Percentiles rank a stretch among this genome's conserved stretches.
Conservation (phyloP, 2,888 invertebrate species). For the Eupithecia pulchellata region DNA sequence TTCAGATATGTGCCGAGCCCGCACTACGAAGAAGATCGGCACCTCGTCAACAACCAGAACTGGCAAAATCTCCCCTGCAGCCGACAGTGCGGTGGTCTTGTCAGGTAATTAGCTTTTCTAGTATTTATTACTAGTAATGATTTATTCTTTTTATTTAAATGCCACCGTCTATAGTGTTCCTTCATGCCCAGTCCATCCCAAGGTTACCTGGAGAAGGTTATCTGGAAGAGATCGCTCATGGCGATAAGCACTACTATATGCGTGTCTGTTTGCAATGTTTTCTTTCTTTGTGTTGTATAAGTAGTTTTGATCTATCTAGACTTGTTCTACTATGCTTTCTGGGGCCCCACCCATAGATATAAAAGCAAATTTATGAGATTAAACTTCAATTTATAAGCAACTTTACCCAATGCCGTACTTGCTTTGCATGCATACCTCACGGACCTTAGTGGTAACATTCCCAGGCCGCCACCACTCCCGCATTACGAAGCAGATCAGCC, state of each 20-base stretch:
- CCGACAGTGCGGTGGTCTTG: conserved; percentile 29
- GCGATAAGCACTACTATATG: too few species aligned
- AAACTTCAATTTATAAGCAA: background rate
- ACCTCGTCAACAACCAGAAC: conserved; percentile 35
- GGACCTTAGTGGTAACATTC: conserved; percentile 8
- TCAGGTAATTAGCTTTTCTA: too few species aligned
- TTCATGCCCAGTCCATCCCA: too few species aligned
- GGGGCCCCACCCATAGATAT: background rate
- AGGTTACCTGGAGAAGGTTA: too few species aligned
- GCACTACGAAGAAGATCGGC: conserved; percentile 44
- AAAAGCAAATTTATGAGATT: background rate
- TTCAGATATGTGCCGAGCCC: conserved; percentile 37
- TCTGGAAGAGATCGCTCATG: too few species aligned
- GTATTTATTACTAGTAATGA: too few species aligned
- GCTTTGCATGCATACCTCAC: conserved; percentile 1
- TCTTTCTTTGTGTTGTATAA: too few species aligned
- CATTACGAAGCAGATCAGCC: conserved; percentile 59
- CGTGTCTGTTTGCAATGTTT: too few species aligned
- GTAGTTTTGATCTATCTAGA: too few species aligned
- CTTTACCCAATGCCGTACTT: conserved; percentile 21
- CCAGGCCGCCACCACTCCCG: conserved; percentile 3
- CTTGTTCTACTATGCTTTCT: background rate
- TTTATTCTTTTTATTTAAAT: too few species aligned
- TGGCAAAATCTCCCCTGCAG: conserved; percentile 36
- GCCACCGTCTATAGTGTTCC: too few species aligned